These are phyloP conservation scores for Stigmatopora nigra DNA, from an alignment of 2,113 vertebrate genomes.

Conservation along the genomic window DNA sequence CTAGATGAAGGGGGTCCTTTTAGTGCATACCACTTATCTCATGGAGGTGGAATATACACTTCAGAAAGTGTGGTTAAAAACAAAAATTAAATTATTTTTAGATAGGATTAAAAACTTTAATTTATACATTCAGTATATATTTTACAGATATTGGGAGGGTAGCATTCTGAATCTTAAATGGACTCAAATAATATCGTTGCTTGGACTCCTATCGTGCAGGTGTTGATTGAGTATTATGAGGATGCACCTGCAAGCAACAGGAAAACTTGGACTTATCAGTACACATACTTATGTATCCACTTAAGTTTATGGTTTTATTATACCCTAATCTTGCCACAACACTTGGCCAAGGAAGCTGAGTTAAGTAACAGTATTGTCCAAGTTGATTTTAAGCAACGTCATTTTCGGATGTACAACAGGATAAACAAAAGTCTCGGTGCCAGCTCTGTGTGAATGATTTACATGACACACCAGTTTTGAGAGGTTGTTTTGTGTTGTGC, in stretches of 20 bases:
- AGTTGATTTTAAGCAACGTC: not conserved
- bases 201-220: not conserved
- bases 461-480: not conserved
- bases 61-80: no score
- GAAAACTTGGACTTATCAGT: slow-evolving; percentile 24
- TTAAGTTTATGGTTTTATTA: slow-evolving; percentile 23
- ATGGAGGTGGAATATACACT: no score
- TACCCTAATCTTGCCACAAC: not conserved
- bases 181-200: no score
- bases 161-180: no score
- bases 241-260: not conserved
- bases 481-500: slow-evolving; percentile 16
- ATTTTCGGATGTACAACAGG: not conserved
- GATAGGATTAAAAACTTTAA: no score
- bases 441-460: not conserved
- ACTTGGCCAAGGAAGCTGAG: slow-evolving; percentile 12
- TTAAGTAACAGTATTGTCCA: not conserved
- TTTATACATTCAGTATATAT: no score
- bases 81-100: no score
- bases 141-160: no score
- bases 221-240: not conserved
- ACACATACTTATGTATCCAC: slow-evolving; percentile 2
- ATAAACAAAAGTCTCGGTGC: not conserved
- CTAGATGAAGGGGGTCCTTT: no score
- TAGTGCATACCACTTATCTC: no score